Conservation (phyloP, 2,888 invertebrate species). For the Choristoneura rosaceana region DNA sequence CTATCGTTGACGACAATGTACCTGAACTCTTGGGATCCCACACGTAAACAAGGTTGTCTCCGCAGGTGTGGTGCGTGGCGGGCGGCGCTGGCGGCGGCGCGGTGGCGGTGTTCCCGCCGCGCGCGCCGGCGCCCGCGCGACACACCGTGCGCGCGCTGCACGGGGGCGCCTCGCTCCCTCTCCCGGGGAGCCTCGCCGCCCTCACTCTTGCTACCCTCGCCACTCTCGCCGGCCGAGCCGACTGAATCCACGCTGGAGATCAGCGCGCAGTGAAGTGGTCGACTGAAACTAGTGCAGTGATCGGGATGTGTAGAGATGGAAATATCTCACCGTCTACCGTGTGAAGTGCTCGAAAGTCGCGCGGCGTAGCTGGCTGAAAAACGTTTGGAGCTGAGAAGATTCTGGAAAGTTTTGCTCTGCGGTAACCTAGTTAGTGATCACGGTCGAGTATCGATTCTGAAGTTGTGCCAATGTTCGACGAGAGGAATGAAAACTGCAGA, state of each 20-base stretch:
- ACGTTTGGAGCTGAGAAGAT: slow-evolving; percentile 14
- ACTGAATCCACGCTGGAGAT: not conserved
- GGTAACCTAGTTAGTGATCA: slow-evolving; percentile 32
- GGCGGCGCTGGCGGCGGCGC: slow-evolving; percentile 63
- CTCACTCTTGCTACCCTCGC: not conserved
- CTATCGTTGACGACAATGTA: too few relatives aligned
- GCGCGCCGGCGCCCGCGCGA: slow-evolving; percentile 67
- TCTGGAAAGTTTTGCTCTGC: slow-evolving; percentile 13
- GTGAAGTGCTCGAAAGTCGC: not conserved
- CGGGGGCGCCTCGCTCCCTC: slow-evolving; percentile 47
- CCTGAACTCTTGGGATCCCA: too few relatives aligned
- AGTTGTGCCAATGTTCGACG: slow-evolving; percentile 30
- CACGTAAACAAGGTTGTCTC: too few relatives aligned
- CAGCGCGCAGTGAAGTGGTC: not conserved
- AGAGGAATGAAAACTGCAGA: not conserved
- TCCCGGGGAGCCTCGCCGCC: slow-evolving; percentile 13
- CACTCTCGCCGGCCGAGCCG: not conserved
- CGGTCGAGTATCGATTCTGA: slow-evolving; percentile 29
- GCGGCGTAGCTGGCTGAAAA: not conserved
- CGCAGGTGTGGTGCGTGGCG: slow-evolving; percentile 73
- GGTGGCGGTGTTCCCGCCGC: slow-evolving; percentile 71
- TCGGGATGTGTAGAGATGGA: too few relatives aligned
- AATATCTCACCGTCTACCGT: not conserved
- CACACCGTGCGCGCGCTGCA: slow-evolving; percentile 68
- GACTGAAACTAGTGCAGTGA: not conserved